Percentiles rank a stretch among this genome's conserved stretches.
Evolutionary conservation across 2,888 invertebrate species (phyloP).

Genomic region (Leptinotarsa juncta): DNA sequence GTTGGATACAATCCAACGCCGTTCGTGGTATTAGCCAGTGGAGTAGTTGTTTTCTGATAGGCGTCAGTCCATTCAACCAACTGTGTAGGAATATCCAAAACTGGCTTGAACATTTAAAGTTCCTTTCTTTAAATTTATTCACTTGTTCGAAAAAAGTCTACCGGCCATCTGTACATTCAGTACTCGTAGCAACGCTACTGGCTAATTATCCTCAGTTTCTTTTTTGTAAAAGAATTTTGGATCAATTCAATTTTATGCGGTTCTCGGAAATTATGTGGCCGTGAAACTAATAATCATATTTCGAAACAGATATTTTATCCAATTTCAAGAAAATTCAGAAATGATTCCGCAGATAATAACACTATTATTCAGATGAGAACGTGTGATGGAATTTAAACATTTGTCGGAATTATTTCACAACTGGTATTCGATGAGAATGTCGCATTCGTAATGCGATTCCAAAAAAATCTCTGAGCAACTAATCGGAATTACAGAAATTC

Average conservation of each 20-base stretch:
- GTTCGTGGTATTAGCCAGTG: too few species aligned
- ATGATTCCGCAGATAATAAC: neutral
- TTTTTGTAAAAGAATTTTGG: neutral
- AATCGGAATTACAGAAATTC: neutral
- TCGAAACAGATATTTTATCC: neutral
- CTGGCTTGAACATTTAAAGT: too few species aligned
- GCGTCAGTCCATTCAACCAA: too few species aligned
- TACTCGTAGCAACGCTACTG: neutral
- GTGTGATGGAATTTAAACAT: constrained; percentile 16
- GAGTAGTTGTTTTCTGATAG: neutral
- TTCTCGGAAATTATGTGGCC: neutral
- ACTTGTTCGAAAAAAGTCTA: neutral
- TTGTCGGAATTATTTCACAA: constrained; percentile 15
- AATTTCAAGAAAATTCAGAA: constrained; percentile 1
- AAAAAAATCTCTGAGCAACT: constrained; percentile 2
- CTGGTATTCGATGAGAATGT: neutral
- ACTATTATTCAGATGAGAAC: neutral
- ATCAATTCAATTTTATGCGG: neutral
- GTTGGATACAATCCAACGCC: too few species aligned
- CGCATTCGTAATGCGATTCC: constrained; percentile 1
- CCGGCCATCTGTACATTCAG: neutral
- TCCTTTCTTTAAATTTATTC: too few species aligned
- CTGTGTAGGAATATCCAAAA: too few species aligned
- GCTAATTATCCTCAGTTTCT: neutral
- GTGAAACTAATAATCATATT: constrained; percentile 1